Base-by-base conservation (phyloP, 1,140 invertebrate species). In the Sminthurides bifidus region DNA sequence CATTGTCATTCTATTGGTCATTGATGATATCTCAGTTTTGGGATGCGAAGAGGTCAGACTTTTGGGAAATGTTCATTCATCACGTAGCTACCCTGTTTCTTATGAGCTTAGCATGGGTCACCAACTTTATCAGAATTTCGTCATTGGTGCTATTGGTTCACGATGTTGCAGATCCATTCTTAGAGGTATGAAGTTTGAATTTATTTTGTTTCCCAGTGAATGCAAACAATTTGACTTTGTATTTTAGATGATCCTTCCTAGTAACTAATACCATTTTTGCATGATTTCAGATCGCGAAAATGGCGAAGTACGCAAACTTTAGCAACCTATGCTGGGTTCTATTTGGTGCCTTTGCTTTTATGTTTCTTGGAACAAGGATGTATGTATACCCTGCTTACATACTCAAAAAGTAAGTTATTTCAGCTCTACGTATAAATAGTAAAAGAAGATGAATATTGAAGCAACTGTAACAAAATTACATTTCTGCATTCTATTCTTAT, bases 61-160 rank as follows among this genome's bases (percentile, higher is more conserved):
- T 97, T 72, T 91, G 87, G 84, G 89, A 97, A 77, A 96, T 97
- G 92, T 92, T 96, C 69, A 77, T 94, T 43, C 94, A 97, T 74
- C 93, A 98, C 68, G 80, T 93, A 66, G 85, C 89, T 2, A 95
- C 93, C 6, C 85, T 98, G 63, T 67, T 81, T 35, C 76, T 98
- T 37, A 80, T 98, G 74, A 82, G 77, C 44, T 84, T 97, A 67
- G 94, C 90, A 24, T 98, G 92, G 89, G 79, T 92, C 2, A 87
- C 87, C 68, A 97, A 97, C 74, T 77, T 97, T 60, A 83, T 87
- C 58, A 78, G 93, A 27, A 83, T 96, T 46, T 93, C 94, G 5
- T 85, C 88, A 0, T 72, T 98, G 26, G 88, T 97, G 19, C 74
- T 98, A 21, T 69, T 96, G 43, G 75, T 92, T 14, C 94, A 98